Evolutionary conservation across 1,140 invertebrate genomes (phyloP).

Genomic region (Drosophila sturtevanti): DNA sequence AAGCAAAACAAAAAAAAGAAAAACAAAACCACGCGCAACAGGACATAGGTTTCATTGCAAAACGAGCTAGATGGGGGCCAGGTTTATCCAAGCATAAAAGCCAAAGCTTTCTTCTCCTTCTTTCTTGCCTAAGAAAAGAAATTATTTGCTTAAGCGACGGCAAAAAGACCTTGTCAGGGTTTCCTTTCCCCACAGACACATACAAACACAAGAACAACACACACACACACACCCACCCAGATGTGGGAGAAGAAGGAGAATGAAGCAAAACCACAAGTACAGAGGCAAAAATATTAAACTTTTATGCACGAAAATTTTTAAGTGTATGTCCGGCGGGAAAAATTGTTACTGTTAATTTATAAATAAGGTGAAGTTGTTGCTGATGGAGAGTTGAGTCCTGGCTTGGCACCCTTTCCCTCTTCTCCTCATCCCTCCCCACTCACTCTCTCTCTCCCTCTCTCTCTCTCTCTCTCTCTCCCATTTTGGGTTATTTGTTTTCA

Average conservation of each 20-base stretch:
- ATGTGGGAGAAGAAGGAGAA: constrained; percentile 36
- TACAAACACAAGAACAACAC: constrained; percentile 6
- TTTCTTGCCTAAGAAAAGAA: constrained; percentile 65
- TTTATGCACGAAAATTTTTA: constrained; percentile 69
- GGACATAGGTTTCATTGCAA: not conserved
- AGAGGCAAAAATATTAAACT: constrained; percentile 59
- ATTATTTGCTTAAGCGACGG: constrained; percentile 76
- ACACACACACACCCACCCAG: not conserved
- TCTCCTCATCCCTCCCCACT: not conserved
- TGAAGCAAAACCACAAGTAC: constrained; percentile 26
- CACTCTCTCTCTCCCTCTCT: not conserved
- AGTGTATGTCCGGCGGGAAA: constrained; percentile 74
- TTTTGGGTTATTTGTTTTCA: constrained; percentile 69
- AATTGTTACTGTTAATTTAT: constrained; percentile 79
- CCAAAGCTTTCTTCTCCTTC: constrained; percentile 28
- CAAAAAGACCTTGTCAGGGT: constrained; percentile 63
- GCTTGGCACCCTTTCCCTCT: not conserved
- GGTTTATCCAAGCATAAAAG: constrained; percentile 59
- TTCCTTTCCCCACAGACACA: constrained; percentile 45
- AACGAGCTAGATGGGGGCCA: constrained; percentile 1
- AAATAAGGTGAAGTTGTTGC: constrained; percentile 70
- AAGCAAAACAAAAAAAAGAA: constrained; percentile 33
- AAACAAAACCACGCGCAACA: constrained; percentile 26
- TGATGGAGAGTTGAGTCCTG: constrained; percentile 28
- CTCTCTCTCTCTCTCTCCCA: constrained; percentile 1